These are phyloP conservation scores for Sula dactylatra DNA, from an alignment of 2,113 vertebrate genomes.

Conservation along the genomic window DNA sequence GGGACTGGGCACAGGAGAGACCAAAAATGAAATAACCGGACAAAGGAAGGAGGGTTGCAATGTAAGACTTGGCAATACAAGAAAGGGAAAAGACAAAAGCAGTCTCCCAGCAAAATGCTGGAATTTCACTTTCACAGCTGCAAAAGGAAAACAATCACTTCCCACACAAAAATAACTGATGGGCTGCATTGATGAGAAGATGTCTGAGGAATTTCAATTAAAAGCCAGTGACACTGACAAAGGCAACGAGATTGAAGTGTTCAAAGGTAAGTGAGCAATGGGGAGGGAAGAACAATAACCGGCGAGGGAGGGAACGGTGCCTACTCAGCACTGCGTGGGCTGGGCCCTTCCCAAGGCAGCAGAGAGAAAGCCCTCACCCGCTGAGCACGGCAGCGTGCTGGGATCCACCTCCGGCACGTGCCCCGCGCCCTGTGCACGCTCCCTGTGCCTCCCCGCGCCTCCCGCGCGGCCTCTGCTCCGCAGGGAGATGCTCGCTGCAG, in stretches of 20 bases:
- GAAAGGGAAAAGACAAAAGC: conserved; percentile 17
- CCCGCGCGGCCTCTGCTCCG: accelerated
- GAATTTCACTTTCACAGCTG: conserved; percentile 53
- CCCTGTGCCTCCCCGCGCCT: neutral
- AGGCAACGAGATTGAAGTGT: conserved; percentile 8
- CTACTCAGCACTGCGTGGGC: conserved; percentile 25
- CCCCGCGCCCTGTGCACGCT: neutral
- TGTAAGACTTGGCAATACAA: neutral
- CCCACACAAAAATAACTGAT: conserved; percentile 39
- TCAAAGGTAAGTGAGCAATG: conserved; percentile 19
- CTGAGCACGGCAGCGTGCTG: neutral
- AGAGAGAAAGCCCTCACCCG: neutral
- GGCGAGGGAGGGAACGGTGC: neutral
- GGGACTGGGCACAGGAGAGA: neutral
- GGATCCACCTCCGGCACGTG: neutral
- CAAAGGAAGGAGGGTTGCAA: neutral
- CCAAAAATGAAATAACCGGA: neutral
- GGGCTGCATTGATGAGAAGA: conserved; percentile 17
- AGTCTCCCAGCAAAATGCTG: neutral
- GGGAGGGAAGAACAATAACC: conserved; percentile 25
- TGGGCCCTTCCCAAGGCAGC: neutral
- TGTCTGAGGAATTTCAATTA: conserved; percentile 62
- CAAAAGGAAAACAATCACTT: conserved; percentile 27
- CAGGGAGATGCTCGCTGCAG: neutral
- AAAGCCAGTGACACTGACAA: conserved; percentile 36